Base-by-base conservation (phyloP, 2,797 vertebrate species). In the Chelon auratus region DNA sequence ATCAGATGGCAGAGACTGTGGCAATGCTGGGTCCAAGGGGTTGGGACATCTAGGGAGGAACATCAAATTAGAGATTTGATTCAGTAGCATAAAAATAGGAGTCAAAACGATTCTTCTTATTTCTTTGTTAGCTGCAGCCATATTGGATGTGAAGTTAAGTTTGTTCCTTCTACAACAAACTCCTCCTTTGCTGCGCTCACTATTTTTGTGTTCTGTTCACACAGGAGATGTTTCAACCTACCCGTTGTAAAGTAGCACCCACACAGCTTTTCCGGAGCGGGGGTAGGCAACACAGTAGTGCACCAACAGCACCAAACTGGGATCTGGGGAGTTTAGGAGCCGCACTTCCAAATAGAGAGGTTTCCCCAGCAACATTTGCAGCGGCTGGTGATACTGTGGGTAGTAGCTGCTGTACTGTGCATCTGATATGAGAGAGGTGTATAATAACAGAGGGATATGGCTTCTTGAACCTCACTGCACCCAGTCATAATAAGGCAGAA, bases 241-340 rank as follows among this genome's bases (percentile, higher is more conserved):
- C 95, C 94, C 94, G 3, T 95, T 93, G 77, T 95, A 94, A 63
- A 95, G 91, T 77, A 95, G 86, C 77, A 94, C 90, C 94, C 94
- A 95, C 57, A 93, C 88, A 17, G 93, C 79, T 17, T 85, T 83
- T 15, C 92, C 93, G n/a, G 94, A 95, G 76, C 92, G 93, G 20
- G 94, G 94, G 80, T 95, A 95, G 48, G 94, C 95, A 77, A 95
- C 87, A 40, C 95, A 95, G 81, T 91, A 95, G 85, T 95, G 92
- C 62, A 95, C 95, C 83, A 95, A 78, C 77, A 95, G 89, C 78
- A 90, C 69, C 70, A 93, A 68, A 43, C 42, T 91, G 56, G 91
- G 86, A 80, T 95, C 94, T 0, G 93, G 92, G 42, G 90, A 37
- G 67, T 93, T 93, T 22, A 95, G 85, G 77, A 95, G 82, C 10